Evolutionary conservation across 1,140 invertebrate species (phyloP), one percentile per base, ranked within the genome.

Genomic region (Lucilia sericata): DNA sequence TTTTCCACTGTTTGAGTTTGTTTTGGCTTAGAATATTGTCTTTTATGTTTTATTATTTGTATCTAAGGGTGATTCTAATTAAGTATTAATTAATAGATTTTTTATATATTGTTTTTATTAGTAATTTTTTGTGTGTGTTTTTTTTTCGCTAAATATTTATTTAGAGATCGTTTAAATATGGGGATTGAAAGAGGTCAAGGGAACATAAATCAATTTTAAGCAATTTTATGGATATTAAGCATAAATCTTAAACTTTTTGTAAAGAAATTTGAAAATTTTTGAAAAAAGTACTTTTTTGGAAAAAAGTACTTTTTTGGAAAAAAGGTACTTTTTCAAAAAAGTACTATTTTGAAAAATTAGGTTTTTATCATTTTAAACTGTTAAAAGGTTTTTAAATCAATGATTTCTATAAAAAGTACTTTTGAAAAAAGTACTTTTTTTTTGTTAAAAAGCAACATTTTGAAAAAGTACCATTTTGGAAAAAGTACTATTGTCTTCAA

Each of bases 21-120:
- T 55, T 49, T 49, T 55, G 42, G 42, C 10, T 42, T 42, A 42
- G 42, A 42, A 8, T 7, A 42, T 55, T 55, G 51, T 55, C 51
- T 55, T 55, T n/a, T 55, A 42, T 42, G 5, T 42, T 42, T 55
- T n/a, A 55, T n/a, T 55, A n/a, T 55, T n/a, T 17, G 51, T 55
- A 55, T 55, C 51, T 55, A 55, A 42, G 51, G 51, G 51, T 55
- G 51, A 55, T 55, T 55, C 51, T 55, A 55, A 55, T 55, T 55
- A 55, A 55, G 10, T 14, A 55, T 55, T 55, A 55, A 55, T 55
- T 55, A 55, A 55, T 55, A 55, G 13, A 13, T 55, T 8, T 36
- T 36, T 36, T 36, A 36, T 36, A 36, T 36, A 36, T 36, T 4
- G 36, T 36, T 36, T 42, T 42, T 42, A 42, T 42, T 42, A 42